Evolutionary conservation across 2,888 invertebrate genomes (phyloP).

Genomic region (Lycia hirtaria): DNA sequence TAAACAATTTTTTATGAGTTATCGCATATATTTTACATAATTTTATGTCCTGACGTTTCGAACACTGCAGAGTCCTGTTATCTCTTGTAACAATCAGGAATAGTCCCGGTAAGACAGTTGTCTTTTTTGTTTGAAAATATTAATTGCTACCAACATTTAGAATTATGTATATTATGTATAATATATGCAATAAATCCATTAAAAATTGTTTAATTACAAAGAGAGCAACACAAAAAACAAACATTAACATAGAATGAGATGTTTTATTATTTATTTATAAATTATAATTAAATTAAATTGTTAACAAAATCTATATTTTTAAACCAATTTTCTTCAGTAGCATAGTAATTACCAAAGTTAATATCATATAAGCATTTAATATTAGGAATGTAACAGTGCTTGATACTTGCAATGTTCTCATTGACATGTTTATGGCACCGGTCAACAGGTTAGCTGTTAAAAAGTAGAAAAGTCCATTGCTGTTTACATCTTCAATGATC

Average conservation of each 20-base stretch:
- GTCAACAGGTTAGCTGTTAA: constrained; percentile 93
- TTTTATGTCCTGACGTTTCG: too few relatives aligned
- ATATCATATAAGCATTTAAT: constrained; percentile 85
- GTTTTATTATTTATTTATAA: constrained; percentile 6
- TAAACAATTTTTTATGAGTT: too few relatives aligned
- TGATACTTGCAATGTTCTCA: constrained; percentile 86
- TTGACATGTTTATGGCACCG: constrained; percentile 91
- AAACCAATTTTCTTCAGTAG: constrained; percentile 72
- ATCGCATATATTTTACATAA: too few relatives aligned
- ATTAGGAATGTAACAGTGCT: constrained; percentile 76
- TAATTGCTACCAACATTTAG: too few relatives aligned
- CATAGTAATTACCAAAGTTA: constrained; percentile 55
- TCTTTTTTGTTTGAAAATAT: too few relatives aligned
- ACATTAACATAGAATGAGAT: not conserved
- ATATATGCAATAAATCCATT: too few relatives aligned
- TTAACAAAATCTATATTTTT: constrained; percentile 63
- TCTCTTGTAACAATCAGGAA: too few relatives aligned
- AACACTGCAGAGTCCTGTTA: too few relatives aligned
- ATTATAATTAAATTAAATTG: not conserved
- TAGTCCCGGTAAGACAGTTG: too few relatives aligned
- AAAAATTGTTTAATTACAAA: too few relatives aligned
- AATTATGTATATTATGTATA: too few relatives aligned
- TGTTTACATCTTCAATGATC: constrained; percentile 90
- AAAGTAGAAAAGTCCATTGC: constrained; percentile 94
- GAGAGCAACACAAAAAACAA: not conserved